Evolutionary conservation across 2,113 vertebrate genomes (phyloP).

Genomic region (Aptenodytes patagonicus): DNA sequence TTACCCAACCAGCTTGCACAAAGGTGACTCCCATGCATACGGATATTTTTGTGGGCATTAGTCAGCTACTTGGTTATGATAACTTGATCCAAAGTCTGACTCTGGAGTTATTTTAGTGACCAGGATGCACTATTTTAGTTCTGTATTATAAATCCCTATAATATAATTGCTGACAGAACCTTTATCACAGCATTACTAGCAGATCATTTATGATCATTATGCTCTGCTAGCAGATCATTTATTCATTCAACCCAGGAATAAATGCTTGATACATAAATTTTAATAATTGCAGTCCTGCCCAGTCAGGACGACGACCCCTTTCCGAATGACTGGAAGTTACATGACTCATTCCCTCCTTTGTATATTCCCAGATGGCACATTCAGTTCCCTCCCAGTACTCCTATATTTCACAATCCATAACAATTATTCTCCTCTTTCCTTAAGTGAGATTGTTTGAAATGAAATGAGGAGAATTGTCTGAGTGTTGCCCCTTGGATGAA

Average conservation of each 20-base stretch:
- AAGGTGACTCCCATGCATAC: background rate
- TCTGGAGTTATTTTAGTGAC: constrained; percentile 54
- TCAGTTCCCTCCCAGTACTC: constrained; percentile 19
- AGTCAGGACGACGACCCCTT: constrained; percentile 1
- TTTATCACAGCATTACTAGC: constrained; percentile 7
- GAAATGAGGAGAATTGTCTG: background rate
- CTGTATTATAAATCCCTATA: constrained; percentile 32
- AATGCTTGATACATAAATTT: constrained; percentile 22
- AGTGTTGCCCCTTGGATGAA: background rate
- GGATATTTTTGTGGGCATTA: constrained; percentile 47
- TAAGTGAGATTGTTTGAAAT: constrained; percentile 25
- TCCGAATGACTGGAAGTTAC: constrained; percentile 14
- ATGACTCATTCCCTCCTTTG: constrained; percentile 40
- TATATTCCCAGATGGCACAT: constrained; percentile 27
- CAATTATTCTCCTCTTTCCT: background rate
- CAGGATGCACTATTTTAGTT: constrained; percentile 37
- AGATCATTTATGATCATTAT: constrained; percentile 2
- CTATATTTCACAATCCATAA: constrained; percentile 5
- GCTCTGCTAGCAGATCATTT: background rate
- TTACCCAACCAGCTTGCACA: background rate
- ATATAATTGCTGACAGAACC: constrained; percentile 44
- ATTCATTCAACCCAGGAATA: background rate
- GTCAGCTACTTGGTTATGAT: constrained; percentile 36
- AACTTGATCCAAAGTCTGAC: constrained; percentile 49
- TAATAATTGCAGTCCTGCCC: background rate